These are phyloP conservation scores for Phania funesta DNA, from an alignment of 2,888 invertebrate species.

Conservation along the genomic window DNA sequence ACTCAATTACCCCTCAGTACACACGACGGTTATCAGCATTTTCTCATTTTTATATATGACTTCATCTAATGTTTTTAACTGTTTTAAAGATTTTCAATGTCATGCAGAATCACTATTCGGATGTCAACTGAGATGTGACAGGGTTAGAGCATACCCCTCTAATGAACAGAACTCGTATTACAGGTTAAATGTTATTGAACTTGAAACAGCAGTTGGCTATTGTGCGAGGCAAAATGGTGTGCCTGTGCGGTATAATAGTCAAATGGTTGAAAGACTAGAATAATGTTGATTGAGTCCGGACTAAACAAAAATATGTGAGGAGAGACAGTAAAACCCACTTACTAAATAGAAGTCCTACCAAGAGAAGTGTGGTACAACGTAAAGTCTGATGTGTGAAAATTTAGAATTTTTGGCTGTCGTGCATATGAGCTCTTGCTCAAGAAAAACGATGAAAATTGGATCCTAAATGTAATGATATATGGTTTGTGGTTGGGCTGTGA, in stretches of 20 bases:
- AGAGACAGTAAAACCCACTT: slow-evolving; percentile 24
- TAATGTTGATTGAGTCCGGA: slow-evolving; percentile 41
- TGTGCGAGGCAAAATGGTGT: slow-evolving; percentile 54
- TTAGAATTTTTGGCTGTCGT: slow-evolving; percentile 66
- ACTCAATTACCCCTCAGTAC: not conserved
- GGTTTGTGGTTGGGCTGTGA: not conserved
- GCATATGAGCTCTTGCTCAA: slow-evolving; percentile 61
- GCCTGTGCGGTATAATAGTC: slow-evolving; percentile 47
- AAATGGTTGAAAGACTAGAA: slow-evolving; percentile 44
- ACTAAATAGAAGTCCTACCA: slow-evolving; percentile 39
- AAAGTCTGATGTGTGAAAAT: slow-evolving; percentile 51
- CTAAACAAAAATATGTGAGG: slow-evolving; percentile 55
- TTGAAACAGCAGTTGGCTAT: slow-evolving; percentile 59
- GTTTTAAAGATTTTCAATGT: slow-evolving; percentile 45
- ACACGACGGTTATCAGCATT: not conserved
- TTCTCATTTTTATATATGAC: not conserved
- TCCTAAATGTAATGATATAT: not conserved
- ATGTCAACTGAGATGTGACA: slow-evolving; percentile 16
- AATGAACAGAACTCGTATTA: not conserved
- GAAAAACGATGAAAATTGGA: slow-evolving; percentile 5
- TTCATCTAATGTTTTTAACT: slow-evolving; percentile 45
- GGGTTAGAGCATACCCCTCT: not conserved
- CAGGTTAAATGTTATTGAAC: not conserved
- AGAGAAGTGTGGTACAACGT: slow-evolving; percentile 58
- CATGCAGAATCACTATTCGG: not conserved